Conservation (phyloP, 2,113 vertebrate genomes). For the Paedocypris sp. region DNA sequence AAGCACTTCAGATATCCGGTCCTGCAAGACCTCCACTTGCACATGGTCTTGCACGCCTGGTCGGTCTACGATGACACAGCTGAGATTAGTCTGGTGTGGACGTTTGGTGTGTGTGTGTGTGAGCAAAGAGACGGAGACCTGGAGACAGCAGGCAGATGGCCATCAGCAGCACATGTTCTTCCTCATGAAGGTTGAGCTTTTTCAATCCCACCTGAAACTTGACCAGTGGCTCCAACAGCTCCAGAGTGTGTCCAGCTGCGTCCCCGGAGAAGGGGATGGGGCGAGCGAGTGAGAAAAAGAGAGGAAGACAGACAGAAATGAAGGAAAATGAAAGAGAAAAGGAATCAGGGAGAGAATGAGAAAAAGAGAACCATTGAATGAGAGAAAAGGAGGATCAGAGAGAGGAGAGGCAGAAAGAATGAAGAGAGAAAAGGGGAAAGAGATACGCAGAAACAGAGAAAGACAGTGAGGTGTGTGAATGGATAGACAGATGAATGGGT, state of each 20-base stretch:
- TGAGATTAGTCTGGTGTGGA: neutral
- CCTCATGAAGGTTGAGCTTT: constrained; percentile 85
- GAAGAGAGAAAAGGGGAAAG: no score
- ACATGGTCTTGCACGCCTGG: constrained; percentile 79
- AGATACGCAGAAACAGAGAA: no score
- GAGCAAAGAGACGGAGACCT: constrained; percentile 63
- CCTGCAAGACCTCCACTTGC: constrained; percentile 81
- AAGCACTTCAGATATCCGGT: constrained; percentile 77
- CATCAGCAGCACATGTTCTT: constrained; percentile 95
- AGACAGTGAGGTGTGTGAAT: no score
- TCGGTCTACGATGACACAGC: constrained; percentile 63
- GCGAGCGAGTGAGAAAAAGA: no score
- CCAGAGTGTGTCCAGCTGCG: constrained; percentile 85
- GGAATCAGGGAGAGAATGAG: no score
- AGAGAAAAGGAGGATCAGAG: no score
- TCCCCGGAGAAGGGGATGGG: no score
- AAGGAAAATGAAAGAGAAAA: no score
- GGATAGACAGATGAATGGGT: no score
- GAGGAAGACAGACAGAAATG: no score
- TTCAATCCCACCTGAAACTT: constrained; percentile 96
- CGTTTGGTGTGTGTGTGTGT: neutral
- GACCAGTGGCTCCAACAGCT: constrained; percentile 85
- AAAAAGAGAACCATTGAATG: no score
- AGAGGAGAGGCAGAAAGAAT: no score
- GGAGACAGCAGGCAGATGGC: constrained; percentile 95